Evolutionary conservation across 1,140 invertebrate genomes (phyloP), one percentile per base, ranked within the genome.

Genomic region (Adelges cooleyi): DNA sequence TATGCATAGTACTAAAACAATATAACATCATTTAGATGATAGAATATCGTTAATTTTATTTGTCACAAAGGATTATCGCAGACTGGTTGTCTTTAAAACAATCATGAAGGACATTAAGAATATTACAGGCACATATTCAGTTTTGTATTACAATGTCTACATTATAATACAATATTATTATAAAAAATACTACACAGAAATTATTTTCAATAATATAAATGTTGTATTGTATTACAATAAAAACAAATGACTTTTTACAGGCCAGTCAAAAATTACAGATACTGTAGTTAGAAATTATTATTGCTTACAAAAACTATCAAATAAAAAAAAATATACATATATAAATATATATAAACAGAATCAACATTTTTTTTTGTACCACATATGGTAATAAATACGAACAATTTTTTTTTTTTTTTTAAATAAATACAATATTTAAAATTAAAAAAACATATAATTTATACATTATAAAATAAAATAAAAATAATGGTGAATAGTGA

Each of bases 391-490:
- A 62, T 62, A 62, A 62, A 46, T 62, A 62, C 44, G 23, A 62
- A 62, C 40, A 62, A 62, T 20, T 27, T 17, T 6, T 33, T 33
- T 33, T 6, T 33, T 33, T 33, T 33, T 8, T 13, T 33, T 18
- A 62, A 62, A 62, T 48, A 62, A 62, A 62, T 62, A 62, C 22
- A 62, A 62, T 62, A 48, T 29, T 48, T 48, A 62, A 27, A 62
- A 46, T 62, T 29, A 48, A 56, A 62, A 40, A 62, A 46, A 59
- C 29, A 25, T 48, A 62, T 62, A 48, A 62, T 48, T 62, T 42
- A 48, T 62, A 62, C 56, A 62, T 42, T 46, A 46, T 62, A 62
- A 62, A 46, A 62, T 62, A 62, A 62, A 46, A 62, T 62, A 62
- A 62, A 33, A 48, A 62, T 62, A 62, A 62, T 42, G 56, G 56